Evolutionary conservation across 2,888 invertebrate species (phyloP).

Genomic region (Onthophagus sagittarius): DNA sequence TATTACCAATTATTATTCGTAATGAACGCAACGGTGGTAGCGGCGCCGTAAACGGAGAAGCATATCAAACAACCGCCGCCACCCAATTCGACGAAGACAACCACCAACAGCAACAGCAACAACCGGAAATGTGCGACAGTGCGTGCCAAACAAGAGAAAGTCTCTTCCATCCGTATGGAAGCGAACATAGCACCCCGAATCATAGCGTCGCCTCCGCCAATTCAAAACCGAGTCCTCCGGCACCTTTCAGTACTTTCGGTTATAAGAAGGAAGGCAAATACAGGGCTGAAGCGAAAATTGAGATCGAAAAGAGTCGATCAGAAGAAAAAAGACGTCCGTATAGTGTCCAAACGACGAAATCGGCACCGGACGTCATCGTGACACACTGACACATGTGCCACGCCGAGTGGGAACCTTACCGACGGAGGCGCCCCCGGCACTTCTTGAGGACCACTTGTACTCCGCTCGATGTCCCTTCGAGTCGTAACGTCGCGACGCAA

Average conservation of each 20-base stretch:
- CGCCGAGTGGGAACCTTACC: conserved; percentile 63
- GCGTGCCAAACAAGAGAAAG: conserved; percentile 83
- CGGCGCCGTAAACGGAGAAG: conserved; percentile 38
- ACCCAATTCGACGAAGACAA: conserved; percentile 29
- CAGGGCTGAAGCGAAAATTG: conserved; percentile 60
- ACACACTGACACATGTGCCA: conserved; percentile 71
- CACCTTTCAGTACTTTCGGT: conserved; percentile 57
- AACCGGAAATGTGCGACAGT: conserved; percentile 65
- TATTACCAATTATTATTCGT: conserved; percentile 45
- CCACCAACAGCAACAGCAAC: conserved; percentile 29
- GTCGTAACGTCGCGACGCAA: conserved; percentile 35
- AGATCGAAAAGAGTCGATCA: conserved; percentile 48
- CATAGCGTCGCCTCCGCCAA: conserved; percentile 43
- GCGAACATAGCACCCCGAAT: conserved; percentile 45
- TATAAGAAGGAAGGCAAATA: conserved; percentile 51
- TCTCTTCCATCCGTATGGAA: conserved; percentile 53
- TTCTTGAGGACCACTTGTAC: conserved; percentile 43
- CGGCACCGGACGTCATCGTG: conserved; percentile 87
- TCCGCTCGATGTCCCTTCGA: conserved; percentile 8
- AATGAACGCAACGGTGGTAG: conserved; percentile 38
- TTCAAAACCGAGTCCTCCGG: conserved; percentile 39
- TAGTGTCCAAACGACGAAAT: conserved; percentile 81
- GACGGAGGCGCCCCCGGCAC: conserved; percentile 55
- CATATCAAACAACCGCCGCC: conserved; percentile 35
- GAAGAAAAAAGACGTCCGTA: conserved; percentile 58